Evolutionary conservation across 2,113 vertebrate genomes (phyloP).

Genomic region (Halcyon malimbica): DNA sequence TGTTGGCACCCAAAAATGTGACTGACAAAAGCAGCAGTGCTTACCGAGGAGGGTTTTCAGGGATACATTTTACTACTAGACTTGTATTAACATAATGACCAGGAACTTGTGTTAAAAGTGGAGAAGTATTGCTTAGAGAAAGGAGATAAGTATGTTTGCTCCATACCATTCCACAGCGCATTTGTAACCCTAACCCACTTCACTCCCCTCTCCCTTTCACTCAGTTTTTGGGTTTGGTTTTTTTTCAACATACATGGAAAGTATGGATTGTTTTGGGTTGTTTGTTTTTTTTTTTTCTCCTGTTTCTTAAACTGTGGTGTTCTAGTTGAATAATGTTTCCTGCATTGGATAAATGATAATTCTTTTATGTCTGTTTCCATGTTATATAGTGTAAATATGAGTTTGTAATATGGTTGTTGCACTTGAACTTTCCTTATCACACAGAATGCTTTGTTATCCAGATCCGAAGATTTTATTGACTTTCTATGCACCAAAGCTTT

Average conservation of each 20-base stretch:
- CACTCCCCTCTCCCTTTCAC: slow-evolving; percentile 33
- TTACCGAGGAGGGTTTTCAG: not conserved
- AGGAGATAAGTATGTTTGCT: not conserved
- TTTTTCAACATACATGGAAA: not conserved
- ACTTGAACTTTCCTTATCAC: slow-evolving; percentile 33
- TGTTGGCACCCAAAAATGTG: not conserved
- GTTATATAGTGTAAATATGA: slow-evolving; percentile 39
- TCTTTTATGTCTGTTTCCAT: slow-evolving; percentile 26
- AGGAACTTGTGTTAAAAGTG: not conserved
- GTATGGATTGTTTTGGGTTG: not conserved
- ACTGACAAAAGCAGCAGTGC: not conserved
- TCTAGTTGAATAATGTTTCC: slow-evolving; percentile 15
- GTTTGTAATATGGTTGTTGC: slow-evolving; percentile 31
- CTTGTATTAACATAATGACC: not conserved
- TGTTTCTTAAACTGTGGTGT: slow-evolving; percentile 33
- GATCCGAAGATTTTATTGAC: not conserved
- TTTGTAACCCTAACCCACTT: slow-evolving; percentile 32
- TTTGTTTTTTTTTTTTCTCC: not conserved
- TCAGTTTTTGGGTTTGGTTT: not conserved
- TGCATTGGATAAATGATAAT: slow-evolving; percentile 1
- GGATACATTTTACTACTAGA: not conserved
- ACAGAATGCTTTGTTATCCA: slow-evolving; percentile 21
- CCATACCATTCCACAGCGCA: slow-evolving; percentile 42
- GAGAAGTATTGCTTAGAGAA: not conserved
- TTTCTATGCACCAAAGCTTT: slow-evolving; percentile 54